Evolutionary conservation across 2,113 vertebrate species (phyloP).

Genomic region (Lepidothrix coronata): DNA sequence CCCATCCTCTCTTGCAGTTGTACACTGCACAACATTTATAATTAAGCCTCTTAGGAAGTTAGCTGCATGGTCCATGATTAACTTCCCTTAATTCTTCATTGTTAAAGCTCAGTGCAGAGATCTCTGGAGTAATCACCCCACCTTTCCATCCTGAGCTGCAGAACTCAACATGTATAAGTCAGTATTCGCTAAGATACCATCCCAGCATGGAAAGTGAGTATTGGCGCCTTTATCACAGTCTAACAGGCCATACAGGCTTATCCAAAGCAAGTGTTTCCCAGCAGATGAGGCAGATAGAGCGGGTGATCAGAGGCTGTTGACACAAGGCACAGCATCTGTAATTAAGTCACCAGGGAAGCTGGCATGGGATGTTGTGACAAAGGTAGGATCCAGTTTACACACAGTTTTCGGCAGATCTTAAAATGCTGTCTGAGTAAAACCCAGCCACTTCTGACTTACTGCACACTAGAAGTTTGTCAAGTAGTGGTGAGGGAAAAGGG

Average conservation of each 20-base stretch:
- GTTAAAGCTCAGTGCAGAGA: slow-evolving; percentile 20
- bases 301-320: slow-evolving; percentile 5
- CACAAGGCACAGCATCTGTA: slow-evolving; percentile 35
- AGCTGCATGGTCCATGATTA: neutral
- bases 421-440: slow-evolving; percentile 13
- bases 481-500: neutral
- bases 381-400: slow-evolving; percentile 1
- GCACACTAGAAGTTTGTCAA: neutral
- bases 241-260: slow-evolving; percentile 33
- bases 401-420: slow-evolving; percentile 13
- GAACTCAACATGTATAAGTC: neutral
- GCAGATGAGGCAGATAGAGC: slow-evolving; percentile 36
- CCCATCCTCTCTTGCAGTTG: slow-evolving; percentile 11
- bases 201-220: neutral
- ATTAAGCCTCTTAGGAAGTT: slow-evolving; percentile 63
- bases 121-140: slow-evolving; percentile 6
- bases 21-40: slow-evolving; percentile 33
- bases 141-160: neutral
- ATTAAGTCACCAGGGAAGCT: slow-evolving; percentile 59
- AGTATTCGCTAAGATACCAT: neutral
- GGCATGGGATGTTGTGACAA: neutral
- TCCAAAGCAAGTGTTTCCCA: neutral
- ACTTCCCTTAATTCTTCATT: slow-evolving; percentile 46
- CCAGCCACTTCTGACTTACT: neutral
- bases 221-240: neutral